Conservation (phyloP, 2,797 vertebrate species). For the Betta splendens region DNA sequence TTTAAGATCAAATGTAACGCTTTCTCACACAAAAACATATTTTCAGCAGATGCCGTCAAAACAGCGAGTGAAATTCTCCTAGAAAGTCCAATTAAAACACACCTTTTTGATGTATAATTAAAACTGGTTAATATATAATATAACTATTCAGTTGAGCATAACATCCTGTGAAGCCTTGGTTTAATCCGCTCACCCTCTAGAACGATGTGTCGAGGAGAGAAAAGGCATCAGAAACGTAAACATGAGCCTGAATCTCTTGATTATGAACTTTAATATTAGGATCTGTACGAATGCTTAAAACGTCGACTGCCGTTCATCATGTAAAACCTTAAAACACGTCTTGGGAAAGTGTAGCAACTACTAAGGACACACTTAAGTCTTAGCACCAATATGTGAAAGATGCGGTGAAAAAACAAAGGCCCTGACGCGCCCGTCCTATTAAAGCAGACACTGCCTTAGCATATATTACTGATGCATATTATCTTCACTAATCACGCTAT, state of each 20-base stretch:
- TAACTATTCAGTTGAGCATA: constrained; percentile 45
- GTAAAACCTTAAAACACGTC: constrained; percentile 1
- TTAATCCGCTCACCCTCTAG: constrained; percentile 18
- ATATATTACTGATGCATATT: constrained; percentile 75
- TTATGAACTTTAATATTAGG: background rate
- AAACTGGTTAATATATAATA: constrained; percentile 65
- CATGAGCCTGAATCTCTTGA: background rate
- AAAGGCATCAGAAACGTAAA: constrained; percentile 14
- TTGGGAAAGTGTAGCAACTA: constrained; percentile 1
- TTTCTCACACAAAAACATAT: constrained; percentile 53
- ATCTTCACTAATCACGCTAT: constrained; percentile 76
- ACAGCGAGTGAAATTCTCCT: constrained; percentile 46
- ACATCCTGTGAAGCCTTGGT: constrained; percentile 36
- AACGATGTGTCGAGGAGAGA: constrained; percentile 4
- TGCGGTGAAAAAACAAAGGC: constrained; percentile 51
- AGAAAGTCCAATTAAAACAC: constrained; percentile 69
- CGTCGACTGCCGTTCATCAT: background rate
- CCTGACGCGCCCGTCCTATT: constrained; percentile 27
- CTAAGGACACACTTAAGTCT: constrained; percentile 5
- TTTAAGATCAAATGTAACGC: constrained; percentile 61
- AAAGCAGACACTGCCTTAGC: constrained; percentile 68
- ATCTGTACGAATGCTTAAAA: constrained; percentile 5
- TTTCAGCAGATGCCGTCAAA: constrained; percentile 51
- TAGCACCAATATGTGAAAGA: constrained; percentile 11
- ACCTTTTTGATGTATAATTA: constrained; percentile 75